Evolutionary conservation across 1,140 invertebrate species (phyloP), one percentile per base, ranked within the genome.

Genomic region (Nephotettix cincticeps): DNA sequence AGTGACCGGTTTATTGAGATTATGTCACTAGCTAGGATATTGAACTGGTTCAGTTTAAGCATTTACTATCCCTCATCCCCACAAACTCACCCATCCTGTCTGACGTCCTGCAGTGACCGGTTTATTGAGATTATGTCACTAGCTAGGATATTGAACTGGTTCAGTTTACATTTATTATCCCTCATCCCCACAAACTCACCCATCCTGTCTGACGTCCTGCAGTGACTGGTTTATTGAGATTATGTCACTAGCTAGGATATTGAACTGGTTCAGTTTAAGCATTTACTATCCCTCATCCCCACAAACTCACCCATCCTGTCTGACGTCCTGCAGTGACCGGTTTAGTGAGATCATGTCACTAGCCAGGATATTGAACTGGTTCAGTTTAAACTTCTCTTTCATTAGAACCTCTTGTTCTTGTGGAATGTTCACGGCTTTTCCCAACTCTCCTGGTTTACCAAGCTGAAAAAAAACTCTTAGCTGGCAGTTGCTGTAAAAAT

Each of bases 261-360:
- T n/a, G n/a, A n/a, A n/a, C n/a, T n/a, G n/a, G n/a, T n/a, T n/a
- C n/a, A n/a, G n/a, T n/a, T n/a, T n/a, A n/a, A n/a, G n/a, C n/a
- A n/a, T n/a, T n/a, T n/a, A n/a, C n/a, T n/a, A n/a, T n/a, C n/a
- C n/a, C n/a, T n/a, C n/a, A n/a, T n/a, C n/a, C n/a, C n/a, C n/a
- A n/a, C n/a, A n/a, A n/a, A n/a, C 89, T 89, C 83, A 96, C 94
- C 91, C 90, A 58, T 93, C 90, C 79, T 97, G 90, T 78, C 98
- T 84, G 68, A 99, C 94, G 85, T 99, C 98, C 21, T 93, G 91
- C 17, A 99, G 84, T 6, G 95, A 96, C 77, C 98, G 86, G 84
- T 99, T 99, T 36, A 99, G 81, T 36, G 96, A 96, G 75, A 99
- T 99, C 87, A 95, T 93, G 83, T 99, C 97, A 82, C 95, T 98